These are phyloP conservation scores for Yponomeuta evonymella DNA, from an alignment of 2,888 invertebrate genomes.

Conservation along the genomic window DNA sequence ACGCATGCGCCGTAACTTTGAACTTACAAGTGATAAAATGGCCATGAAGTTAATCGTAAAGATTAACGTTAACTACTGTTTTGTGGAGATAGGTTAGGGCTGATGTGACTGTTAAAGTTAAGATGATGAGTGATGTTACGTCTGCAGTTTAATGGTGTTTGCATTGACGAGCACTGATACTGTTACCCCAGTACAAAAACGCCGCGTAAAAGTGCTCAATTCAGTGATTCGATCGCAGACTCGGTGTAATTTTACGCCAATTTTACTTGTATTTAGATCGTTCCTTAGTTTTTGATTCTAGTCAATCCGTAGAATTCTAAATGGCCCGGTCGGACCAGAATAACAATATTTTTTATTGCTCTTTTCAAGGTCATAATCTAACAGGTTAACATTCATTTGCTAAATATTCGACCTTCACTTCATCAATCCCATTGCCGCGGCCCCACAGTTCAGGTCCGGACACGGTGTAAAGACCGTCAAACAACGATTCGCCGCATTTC, in stretches of 20 bases:
- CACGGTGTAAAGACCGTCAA: constrained; percentile 13
- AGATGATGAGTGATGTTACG: background rate
- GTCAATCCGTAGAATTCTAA: too few species aligned
- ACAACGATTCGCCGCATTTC: constrained; percentile 41
- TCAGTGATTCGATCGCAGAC: too few species aligned
- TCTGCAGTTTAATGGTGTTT: background rate
- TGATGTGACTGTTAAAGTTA: background rate
- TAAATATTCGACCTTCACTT: too few species aligned
- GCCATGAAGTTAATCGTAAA: constrained; percentile 68
- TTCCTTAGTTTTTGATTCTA: too few species aligned
- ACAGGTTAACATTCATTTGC: too few species aligned
- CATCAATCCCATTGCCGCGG: background rate
- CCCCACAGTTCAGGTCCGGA: background rate
- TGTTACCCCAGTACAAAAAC: too few species aligned
- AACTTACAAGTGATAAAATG: constrained; percentile 65
- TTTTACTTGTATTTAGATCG: too few species aligned
- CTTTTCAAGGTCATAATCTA: too few species aligned
- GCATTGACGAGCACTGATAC: background rate
- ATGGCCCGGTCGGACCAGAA: too few species aligned
- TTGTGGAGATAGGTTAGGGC: constrained; percentile 52
- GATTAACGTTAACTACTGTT: constrained; percentile 40
- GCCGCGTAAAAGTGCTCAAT: too few species aligned
- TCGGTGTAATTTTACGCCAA: too few species aligned
- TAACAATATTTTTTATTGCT: too few species aligned
- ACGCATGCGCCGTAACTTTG: constrained; percentile 51